Base-by-base conservation (phyloP, 2,888 invertebrate species). In the Embidobia sp. region DNA sequence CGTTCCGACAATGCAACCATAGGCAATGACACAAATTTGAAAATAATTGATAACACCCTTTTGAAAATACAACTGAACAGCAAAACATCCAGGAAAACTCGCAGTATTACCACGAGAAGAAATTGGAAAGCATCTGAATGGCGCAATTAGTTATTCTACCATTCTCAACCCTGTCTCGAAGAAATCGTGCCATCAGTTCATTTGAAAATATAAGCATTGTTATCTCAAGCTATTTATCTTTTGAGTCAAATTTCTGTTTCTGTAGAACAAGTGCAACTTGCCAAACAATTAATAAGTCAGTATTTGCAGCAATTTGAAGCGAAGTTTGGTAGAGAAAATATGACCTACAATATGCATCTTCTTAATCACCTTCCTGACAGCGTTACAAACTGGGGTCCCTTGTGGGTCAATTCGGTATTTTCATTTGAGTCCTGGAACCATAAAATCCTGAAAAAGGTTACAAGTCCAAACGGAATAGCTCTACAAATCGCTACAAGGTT, bases 371-470 rank as follows among this genome's bases (percentile, higher is more conserved):
- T 33, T n/a, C 13, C n/a, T n/a, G 33, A 46, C 3, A 42, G n/a
- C 16, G 48, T 49, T 29, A 2, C n/a, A 5, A 18, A 49, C 10
- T 29, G 29, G 15, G 64, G 64, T 27, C 64, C 64, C 1, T 26
- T 37, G 8, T 48, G 40, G 49, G 11, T 18, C 13, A 16, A 51
- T 33, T 22, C 37, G n/a, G 29, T 51, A n/a, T 37, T 40, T 42
- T 2, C 19, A n/a, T 64, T 51, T 13, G 64, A 64, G 16, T 49
- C 51, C 8, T 64, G 63, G 63, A 63, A 63, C 18, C 31, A 48
- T 13, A 48, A 49, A 22, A 26, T 27, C 1, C 13, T 59, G 7
- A 10, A 35, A 29, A 59, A 26, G 22, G 22, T 42, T 27, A 29
- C 44, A 2, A 31, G 13, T 37, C 31, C 18, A 1, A 53, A 42